phyloP scores from a whole-genome alignment of 2,888 invertebrate species.

The Apodemia duryi region DNA sequence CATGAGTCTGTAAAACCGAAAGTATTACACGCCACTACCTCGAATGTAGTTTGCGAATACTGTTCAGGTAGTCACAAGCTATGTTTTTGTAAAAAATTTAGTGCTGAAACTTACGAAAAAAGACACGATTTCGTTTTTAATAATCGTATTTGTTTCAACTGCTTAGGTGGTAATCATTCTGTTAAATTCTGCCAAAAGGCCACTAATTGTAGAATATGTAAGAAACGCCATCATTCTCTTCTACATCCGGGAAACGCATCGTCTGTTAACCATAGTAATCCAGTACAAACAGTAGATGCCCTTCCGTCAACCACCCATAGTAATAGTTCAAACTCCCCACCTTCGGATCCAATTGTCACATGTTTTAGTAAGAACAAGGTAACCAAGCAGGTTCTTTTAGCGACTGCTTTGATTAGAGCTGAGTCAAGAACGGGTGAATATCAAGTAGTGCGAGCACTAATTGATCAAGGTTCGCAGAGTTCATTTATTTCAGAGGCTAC shows the following conservation, averaged over 20 bases:
- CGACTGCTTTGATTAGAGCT: too few species aligned
- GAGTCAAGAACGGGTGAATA: background rate
- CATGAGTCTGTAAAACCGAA: background rate
- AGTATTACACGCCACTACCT: background rate
- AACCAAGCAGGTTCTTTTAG: background rate
- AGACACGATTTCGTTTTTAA: background rate
- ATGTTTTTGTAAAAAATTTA: background rate
- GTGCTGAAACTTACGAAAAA: background rate
- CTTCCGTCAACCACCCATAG: background rate
- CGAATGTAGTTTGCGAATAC: background rate
- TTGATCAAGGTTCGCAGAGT: background rate
- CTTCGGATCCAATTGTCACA: conserved; percentile 1
- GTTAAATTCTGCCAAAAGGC: background rate
- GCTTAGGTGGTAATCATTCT: conserved; percentile 1
- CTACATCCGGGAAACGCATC: background rate
- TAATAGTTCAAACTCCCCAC: background rate
- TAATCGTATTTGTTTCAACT: background rate
- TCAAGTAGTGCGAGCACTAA: background rate
- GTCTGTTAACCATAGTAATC: background rate
- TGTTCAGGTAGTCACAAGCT: background rate
- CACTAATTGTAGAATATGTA: background rate
- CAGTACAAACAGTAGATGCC: background rate
- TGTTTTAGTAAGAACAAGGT: conserved; percentile 10
- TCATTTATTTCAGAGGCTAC: background rate
- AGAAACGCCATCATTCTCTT: background rate